Evolutionary conservation across 2,888 invertebrate species (phyloP).

Genomic region (Tenthredo amoena): DNA sequence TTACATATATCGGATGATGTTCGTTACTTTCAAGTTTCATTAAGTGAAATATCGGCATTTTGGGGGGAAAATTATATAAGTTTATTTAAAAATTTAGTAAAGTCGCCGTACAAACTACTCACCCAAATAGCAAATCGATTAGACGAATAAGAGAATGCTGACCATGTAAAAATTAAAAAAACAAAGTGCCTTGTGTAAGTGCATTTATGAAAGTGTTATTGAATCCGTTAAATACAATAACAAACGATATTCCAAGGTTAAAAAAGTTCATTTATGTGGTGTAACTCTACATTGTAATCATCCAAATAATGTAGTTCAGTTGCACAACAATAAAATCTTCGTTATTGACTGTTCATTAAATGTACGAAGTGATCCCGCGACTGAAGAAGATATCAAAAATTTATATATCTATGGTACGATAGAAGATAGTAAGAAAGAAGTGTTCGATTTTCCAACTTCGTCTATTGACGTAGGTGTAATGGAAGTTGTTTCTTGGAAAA

Average conservation of each 20-base stretch:
- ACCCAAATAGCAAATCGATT: slow-evolving; percentile 50
- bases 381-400: too few species aligned
- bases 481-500: too few species aligned
- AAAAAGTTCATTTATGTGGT: too few species aligned
- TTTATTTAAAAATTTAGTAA: slow-evolving; percentile 48
- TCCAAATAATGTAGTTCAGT: too few species aligned
- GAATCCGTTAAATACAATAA: too few species aligned
- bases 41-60: slow-evolving; percentile 50
- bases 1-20: slow-evolving; percentile 45
- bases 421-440: not conserved
- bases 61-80: slow-evolving; percentile 46
- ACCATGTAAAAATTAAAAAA: slow-evolving; percentile 40
- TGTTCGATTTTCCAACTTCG: too few species aligned
- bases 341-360: too few species aligned
- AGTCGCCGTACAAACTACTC: slow-evolving; percentile 46
- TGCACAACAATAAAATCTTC: too few species aligned
- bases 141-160: slow-evolving; percentile 30
- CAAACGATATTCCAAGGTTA: too few species aligned
- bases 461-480: too few species aligned
- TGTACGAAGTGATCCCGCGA: too few species aligned
- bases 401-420: not conserved
- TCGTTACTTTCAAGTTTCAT: slow-evolving; percentile 37
- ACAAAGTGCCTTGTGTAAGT: slow-evolving; percentile 18
- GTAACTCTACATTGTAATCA: too few species aligned
- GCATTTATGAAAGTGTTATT: not conserved